phyloP scores from a whole-genome alignment of 2,888 invertebrate species.

The Deilephila elpenor region DNA sequence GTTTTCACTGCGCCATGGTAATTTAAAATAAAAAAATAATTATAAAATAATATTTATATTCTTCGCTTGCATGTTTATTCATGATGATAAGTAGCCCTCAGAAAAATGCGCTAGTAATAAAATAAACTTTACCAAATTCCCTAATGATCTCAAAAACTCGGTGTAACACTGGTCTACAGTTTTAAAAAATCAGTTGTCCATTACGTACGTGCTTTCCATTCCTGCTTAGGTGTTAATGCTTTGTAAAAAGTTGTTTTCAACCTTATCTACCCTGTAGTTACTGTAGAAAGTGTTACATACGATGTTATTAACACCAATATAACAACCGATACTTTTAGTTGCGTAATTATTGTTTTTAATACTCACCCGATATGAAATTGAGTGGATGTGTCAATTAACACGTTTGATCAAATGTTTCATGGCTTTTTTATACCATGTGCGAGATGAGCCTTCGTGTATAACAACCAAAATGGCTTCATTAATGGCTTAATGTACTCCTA shows the following conservation, averaged over 20 bases:
- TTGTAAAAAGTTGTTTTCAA: conserved; percentile 53
- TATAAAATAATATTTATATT: too few relatives aligned
- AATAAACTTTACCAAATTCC: background rate
- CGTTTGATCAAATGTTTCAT: conserved; percentile 20
- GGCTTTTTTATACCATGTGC: background rate
- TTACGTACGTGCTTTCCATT: conserved; percentile 24
- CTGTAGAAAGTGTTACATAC: conserved; percentile 61
- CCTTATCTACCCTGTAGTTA: conserved; percentile 57
- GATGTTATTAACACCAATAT: conserved; percentile 59
- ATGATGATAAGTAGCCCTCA: too few relatives aligned
- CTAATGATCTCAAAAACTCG: background rate
- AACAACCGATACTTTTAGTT: conserved; percentile 53
- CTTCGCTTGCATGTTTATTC: too few relatives aligned
- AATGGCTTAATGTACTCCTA: conserved; percentile 1
- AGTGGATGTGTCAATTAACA: conserved; percentile 25
- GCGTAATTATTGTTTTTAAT: conserved; percentile 45
- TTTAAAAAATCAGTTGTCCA: conserved; percentile 23
- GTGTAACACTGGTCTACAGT: background rate
- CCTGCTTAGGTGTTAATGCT: conserved; percentile 38
- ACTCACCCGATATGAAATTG: conserved; percentile 7
- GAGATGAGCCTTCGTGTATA: background rate
- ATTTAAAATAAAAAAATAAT: too few relatives aligned
- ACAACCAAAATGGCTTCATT: background rate
- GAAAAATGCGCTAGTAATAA: background rate
- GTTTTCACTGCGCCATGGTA: too few relatives aligned